A percentile compares a stretch with the other conserved stretches of the same genome.
These are phyloP conservation scores for Myotis lucifugus DNA, from an alignment of 2,113 vertebrate species.

Conservation along the genomic window DNA sequence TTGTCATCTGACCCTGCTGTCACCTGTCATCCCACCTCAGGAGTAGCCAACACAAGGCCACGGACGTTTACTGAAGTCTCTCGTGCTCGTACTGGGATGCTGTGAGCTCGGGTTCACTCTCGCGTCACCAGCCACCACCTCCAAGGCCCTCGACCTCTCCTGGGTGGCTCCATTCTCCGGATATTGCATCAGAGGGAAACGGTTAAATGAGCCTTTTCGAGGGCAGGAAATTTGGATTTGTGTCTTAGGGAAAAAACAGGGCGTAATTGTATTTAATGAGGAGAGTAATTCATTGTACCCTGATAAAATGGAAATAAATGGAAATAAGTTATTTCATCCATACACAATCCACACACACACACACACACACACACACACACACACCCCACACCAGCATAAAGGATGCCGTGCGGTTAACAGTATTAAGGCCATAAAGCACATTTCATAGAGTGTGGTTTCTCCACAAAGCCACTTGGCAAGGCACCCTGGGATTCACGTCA, in stretches of 20 bases:
- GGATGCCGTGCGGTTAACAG: neutral
- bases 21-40: neutral
- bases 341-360: neutral
- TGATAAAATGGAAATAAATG: conserved; percentile 55
- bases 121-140: neutral
- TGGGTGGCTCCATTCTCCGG: neutral
- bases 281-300: conserved; percentile 54
- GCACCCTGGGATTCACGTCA: conserved; percentile 6
- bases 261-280: conserved; percentile 42
- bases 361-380: no score
- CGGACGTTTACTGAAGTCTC: neutral
- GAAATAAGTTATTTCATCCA: neutral
- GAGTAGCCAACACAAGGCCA: neutral
- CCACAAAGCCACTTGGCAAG: conserved; percentile 50
- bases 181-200: conserved; percentile 48
- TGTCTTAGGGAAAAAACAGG: neutral
- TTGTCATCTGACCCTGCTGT: neutral
- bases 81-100: neutral
- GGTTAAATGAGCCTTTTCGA: conserved; percentile 8
- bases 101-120: neutral
- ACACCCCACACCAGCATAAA: neutral
- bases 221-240: neutral
- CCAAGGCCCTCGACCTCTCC: conserved; percentile 33
- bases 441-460: conserved; percentile 52
- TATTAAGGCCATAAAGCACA: conserved; percentile 67